Conservation (phyloP, 2,888 invertebrate genomes). For the Trachelus stipa region DNA sequence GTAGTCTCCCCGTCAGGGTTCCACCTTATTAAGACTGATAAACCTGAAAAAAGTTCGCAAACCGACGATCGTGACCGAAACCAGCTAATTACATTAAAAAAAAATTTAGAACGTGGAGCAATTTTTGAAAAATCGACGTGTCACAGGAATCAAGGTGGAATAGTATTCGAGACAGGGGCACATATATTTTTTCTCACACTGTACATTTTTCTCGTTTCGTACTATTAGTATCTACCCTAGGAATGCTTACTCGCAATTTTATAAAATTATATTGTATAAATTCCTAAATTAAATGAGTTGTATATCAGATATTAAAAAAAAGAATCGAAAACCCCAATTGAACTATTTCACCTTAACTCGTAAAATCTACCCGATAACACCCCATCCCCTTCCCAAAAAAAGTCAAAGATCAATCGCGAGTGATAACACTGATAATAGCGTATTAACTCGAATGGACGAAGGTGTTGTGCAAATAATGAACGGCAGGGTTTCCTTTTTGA, state of each 20-base stretch:
- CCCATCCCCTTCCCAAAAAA: neutral
- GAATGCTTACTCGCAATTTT: neutral
- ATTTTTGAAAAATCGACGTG: neutral
- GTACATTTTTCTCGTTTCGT: neutral
- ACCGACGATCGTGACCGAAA: conserved; percentile 15
- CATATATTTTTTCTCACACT: conserved; percentile 13
- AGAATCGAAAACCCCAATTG: neutral
- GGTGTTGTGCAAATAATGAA: neutral
- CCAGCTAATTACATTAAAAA: neutral
- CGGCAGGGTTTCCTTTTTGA: neutral
- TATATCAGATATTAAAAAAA: neutral
- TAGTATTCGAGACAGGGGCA: neutral
- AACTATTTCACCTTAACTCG: neutral
- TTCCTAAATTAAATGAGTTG: neutral
- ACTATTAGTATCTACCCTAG: neutral
- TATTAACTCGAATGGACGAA: neutral
- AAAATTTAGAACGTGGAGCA: neutral
- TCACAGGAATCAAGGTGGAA: conserved; percentile 9
- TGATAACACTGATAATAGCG: neutral
- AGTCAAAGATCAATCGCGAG: neutral
- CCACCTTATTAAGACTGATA: conserved; percentile 50
- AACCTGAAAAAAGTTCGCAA: conserved; percentile 22
- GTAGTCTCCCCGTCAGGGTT: conserved; percentile 41
- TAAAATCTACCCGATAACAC: neutral
- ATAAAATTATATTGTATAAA: neutral